A percentile compares a stretch with the other conserved stretches of the same genome.
Conservation (phyloP, 2,888 invertebrate species). For the Epinotia ramella region DNA sequence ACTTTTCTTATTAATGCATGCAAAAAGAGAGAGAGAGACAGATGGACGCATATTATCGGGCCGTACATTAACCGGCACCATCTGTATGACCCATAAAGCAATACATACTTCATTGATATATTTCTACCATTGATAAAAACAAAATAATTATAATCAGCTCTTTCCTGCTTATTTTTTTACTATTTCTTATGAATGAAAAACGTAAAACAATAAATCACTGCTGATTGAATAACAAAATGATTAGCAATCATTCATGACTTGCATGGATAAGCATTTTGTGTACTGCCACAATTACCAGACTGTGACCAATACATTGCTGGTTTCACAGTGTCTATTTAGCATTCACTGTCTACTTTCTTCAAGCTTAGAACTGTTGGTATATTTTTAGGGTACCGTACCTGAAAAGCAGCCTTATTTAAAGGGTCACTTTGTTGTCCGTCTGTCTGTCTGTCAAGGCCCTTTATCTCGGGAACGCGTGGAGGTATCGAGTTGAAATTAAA, state of each 20-base stretch:
- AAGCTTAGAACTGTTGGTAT: background rate
- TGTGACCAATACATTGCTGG: constrained; percentile 3
- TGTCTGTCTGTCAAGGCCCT: no score
- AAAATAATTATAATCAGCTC: background rate
- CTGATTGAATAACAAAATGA: background rate
- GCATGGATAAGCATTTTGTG: constrained; percentile 7
- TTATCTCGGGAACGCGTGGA: no score
- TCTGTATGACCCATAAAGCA: background rate
- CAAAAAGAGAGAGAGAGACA: no score
- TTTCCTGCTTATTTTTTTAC: background rate
- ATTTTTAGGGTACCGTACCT: background rate
- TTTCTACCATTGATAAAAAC: no score
- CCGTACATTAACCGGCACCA: no score
- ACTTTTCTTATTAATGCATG: no score
- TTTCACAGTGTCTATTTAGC: background rate
- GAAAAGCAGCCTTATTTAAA: no score
- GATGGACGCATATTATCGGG: no score
- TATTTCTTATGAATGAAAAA: constrained; percentile 3
- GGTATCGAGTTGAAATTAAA: no score
- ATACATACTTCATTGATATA: background rate
- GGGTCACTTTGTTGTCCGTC: no score
- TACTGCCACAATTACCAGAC: constrained; percentile 10
- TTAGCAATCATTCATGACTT: constrained; percentile 7
- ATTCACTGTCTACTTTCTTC: background rate
- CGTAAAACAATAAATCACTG: background rate